Percentiles rank a stretch among this genome's conserved stretches.
Conservation (phyloP, 1,140 invertebrate genomes). For the Ladona fulva region DNA sequence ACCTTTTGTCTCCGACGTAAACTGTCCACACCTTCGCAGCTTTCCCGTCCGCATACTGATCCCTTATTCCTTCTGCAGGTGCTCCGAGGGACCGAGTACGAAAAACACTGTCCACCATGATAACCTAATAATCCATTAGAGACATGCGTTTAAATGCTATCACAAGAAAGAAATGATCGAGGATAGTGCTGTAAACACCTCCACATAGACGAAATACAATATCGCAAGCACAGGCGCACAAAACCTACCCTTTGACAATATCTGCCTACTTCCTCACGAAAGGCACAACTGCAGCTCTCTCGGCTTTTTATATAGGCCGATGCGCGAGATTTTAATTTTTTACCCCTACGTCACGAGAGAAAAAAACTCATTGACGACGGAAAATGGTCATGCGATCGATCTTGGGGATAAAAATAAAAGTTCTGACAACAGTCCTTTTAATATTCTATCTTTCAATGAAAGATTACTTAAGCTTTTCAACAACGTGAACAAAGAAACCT, state of each 20-base stretch:
- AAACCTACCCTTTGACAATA: not conserved
- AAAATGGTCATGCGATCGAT: too few relatives aligned
- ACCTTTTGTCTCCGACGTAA: constrained; percentile 76
- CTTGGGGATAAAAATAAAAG: too few relatives aligned
- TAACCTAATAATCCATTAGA: not conserved
- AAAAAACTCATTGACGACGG: too few relatives aligned
- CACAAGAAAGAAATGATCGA: too few relatives aligned
- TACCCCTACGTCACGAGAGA: too few relatives aligned
- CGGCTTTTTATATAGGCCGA: not conserved
- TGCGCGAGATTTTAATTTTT: too few relatives aligned
- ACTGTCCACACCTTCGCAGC: constrained; percentile 81
- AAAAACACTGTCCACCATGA: constrained; percentile 46
- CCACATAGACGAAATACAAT: too few relatives aligned
- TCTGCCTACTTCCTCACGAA: not conserved
- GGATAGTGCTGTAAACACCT: too few relatives aligned
- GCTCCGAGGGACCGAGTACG: constrained; percentile 68
- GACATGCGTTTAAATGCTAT: too few relatives aligned
- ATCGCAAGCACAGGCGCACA: too few relatives aligned
- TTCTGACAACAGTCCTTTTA: not conserved
- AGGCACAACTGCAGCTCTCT: not conserved
- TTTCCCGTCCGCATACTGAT: constrained; percentile 82
- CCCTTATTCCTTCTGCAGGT: constrained; percentile 67
- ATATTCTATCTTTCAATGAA: constrained; percentile 11
- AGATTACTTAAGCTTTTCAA: constrained; percentile 48
- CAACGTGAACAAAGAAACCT: constrained; percentile 75